Evolutionary conservation across 2,113 vertebrate genomes (phyloP).

Genomic region (Sterrhoptilus dennistouni): DNA sequence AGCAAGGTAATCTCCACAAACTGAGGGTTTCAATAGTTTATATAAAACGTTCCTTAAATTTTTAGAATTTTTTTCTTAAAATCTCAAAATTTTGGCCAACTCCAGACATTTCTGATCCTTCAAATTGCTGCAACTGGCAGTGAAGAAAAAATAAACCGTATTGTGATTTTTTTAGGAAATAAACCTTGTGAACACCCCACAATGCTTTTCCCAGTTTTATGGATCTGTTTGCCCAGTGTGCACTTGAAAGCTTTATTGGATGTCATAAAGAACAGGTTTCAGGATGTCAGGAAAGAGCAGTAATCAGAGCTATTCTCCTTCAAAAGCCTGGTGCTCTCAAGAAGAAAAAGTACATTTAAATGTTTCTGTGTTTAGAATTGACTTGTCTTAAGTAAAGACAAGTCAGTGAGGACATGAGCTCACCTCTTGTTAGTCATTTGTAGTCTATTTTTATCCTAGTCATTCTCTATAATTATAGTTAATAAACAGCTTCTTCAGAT

Average conservation of each 20-base stretch:
- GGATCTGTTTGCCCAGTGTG: background rate
- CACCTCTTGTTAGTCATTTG: background rate
- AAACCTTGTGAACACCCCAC: background rate
- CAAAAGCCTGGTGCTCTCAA: background rate
- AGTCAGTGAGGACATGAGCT: background rate
- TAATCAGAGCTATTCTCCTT: background rate
- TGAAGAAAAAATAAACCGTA: background rate
- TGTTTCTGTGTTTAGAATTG: background rate
- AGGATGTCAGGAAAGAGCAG: background rate
- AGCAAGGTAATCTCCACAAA: conserved; percentile 79
- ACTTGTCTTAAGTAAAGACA: background rate
- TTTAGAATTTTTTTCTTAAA: background rate
- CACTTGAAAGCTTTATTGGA: background rate
- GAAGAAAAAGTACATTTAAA: background rate
- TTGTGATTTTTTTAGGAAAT: background rate
- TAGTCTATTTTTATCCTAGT: background rate
- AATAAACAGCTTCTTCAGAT: conserved; percentile 42
- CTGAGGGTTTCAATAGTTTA: fast-evolving
- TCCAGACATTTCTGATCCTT: background rate
- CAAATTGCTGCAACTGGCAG: background rate
- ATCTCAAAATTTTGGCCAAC: background rate
- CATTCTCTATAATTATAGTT: background rate
- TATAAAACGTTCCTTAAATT: background rate
- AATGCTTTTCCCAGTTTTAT: background rate
- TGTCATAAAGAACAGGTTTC: background rate